Evolutionary conservation across 1,140 invertebrate genomes (phyloP), one percentile per base, ranked within the genome.

Genomic region (Piezodorus guildinii): DNA sequence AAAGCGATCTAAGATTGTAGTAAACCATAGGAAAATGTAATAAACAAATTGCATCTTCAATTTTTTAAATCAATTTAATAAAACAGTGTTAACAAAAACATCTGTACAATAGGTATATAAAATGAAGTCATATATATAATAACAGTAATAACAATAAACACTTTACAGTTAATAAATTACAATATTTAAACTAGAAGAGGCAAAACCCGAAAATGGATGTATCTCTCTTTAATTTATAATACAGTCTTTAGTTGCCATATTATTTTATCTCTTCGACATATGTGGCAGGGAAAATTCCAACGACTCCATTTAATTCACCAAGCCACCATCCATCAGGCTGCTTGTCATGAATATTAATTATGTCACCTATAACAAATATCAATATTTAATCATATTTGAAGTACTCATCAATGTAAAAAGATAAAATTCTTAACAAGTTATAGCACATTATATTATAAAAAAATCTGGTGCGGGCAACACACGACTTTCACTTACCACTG

Each of bases 311-410:
- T 52, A 92, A 80, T 69, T 94, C 90, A 12, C 92, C 92, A 60
- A 92, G 83, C 92, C 93, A 96, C 92, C 92, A 96, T 8, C 91
- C 91, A 72, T 94, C 90, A n/a, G 87, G 84, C 72, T 94, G 89
- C 72, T 94, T 94, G 69, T 90, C 86, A 73, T 90, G 90, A 27
- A 96, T 85, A 65, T 86, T 86, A 68, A 96, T 90, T 14, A 91
- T 77, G 73, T 96, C 91, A 68, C 91, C 85, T 86, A 76, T n/a
- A 73, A 73, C 68, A 58, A 62, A 39, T 10, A 39, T 10, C 6
- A 39, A 39, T 30, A 39, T 10, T 39, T 39, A 10, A 12, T 12
- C 3, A 39, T 12, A 39, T 30, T 30, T 30, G 30, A 9, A 30
- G n/a, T n/a, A n/a, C n/a, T 30, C 30, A 30, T 30, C 30, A 30